Evolutionary conservation across 2,113 vertebrate species (phyloP).

Genomic region (Aleadryas rufinucha): DNA sequence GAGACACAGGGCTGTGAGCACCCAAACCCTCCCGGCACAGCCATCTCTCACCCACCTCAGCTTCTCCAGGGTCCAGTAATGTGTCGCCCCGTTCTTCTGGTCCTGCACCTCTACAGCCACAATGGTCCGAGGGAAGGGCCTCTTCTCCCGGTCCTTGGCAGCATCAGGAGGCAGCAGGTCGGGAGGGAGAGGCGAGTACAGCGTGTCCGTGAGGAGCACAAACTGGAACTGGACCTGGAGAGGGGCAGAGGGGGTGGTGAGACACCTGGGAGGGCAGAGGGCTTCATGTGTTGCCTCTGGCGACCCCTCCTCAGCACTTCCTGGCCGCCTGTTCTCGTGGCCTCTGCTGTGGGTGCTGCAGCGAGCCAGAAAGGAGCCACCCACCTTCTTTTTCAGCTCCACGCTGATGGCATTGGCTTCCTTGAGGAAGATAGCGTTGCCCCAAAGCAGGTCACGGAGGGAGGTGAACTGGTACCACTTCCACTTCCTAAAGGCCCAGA

Average conservation of each 20-base stretch:
- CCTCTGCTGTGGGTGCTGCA: neutral
- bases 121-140: conserved; percentile 90
- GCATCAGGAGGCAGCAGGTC: conserved; percentile 88
- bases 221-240: conserved; percentile 98
- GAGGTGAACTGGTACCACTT: conserved; percentile 98
- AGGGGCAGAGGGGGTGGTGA: neutral
- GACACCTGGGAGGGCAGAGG: neutral
- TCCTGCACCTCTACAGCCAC: conserved; percentile 97
- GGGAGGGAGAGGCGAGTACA: conserved; percentile 92
- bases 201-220: conserved; percentile 91
- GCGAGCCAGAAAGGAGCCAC: neutral
- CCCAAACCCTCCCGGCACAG: accelerated
- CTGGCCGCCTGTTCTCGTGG: neutral
- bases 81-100: conserved; percentile 95
- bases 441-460: conserved; percentile 92
- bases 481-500: conserved; percentile 97
- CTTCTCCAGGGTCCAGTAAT: conserved; percentile 97
- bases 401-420: conserved; percentile 98
- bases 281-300: accelerated
- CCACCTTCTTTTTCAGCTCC: conserved; percentile 96
- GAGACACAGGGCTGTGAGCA: neutral
- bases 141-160: conserved; percentile 83
- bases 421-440: conserved; percentile 95
- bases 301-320: accelerated
- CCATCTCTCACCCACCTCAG: conserved; percentile 76